Percentiles rank a stretch among this genome's conserved stretches.
phyloP scores from a whole-genome alignment of 1,140 invertebrate genomes.

The Ladona fulva region DNA sequence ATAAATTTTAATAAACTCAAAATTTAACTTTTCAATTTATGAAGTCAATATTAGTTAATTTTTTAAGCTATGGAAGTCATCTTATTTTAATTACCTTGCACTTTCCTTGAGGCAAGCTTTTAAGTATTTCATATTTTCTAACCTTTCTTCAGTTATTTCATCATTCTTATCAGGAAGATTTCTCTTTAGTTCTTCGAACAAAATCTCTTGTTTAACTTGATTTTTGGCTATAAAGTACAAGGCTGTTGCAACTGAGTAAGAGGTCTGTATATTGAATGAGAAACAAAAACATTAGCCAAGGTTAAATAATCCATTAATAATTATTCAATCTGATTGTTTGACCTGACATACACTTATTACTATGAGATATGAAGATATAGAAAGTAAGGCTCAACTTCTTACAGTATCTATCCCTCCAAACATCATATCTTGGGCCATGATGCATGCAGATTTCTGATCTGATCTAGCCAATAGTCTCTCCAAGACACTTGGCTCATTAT shows the following conservation, averaged over 20 bases:
- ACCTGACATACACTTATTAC: no score
- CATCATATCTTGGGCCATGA: constrained; percentile 35
- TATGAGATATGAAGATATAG: not conserved
- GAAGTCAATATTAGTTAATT: no score
- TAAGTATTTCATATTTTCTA: constrained; percentile 46
- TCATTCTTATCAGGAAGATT: constrained; percentile 38
- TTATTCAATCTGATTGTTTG: no score
- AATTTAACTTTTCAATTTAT: no score
- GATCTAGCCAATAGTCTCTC: constrained; percentile 12
- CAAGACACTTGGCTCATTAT: constrained; percentile 15
- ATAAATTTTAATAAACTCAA: no score
- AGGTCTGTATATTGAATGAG: constrained; percentile 33
- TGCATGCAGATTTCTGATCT: not conserved
- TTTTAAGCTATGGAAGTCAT: constrained; percentile 26
- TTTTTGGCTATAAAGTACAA: constrained; percentile 54
- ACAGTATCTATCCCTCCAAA: constrained; percentile 40
- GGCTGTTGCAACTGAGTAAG: constrained; percentile 36
- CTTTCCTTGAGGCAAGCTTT: constrained; percentile 60
- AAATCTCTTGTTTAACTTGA: constrained; percentile 51
- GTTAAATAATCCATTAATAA: no score
- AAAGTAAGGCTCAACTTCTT: constrained; percentile 11
- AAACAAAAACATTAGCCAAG: not conserved
- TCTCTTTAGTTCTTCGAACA: constrained; percentile 51
- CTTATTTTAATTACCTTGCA: constrained; percentile 45
- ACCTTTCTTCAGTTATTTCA: constrained; percentile 40